Percentiles rank a stretch among this genome's conserved stretches.
Evolutionary conservation across 2,113 vertebrate genomes (phyloP).

Genomic region (Elephas maximus): DNA sequence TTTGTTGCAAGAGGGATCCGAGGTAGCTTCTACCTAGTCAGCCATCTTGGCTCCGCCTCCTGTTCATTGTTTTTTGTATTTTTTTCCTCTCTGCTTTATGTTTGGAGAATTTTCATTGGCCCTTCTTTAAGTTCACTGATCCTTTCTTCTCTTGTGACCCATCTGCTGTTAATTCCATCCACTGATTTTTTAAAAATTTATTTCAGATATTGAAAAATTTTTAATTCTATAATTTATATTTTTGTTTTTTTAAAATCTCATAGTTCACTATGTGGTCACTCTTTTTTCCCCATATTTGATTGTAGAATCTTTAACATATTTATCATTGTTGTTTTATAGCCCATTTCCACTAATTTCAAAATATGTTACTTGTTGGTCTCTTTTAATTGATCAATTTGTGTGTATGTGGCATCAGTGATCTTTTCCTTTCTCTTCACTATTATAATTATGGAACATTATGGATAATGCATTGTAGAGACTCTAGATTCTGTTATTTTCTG

Average conservation of each 20-base stretch:
- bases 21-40: too few relatives aligned
- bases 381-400: not conserved
- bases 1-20: too few relatives aligned
- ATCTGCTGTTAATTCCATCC: not conserved
- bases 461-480: not conserved
- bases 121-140: too few relatives aligned
- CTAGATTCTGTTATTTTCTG: not conserved
- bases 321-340: slow-evolving; percentile 29
- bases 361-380: not conserved
- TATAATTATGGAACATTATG: not conserved
- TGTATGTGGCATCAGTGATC: not conserved
- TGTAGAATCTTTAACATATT: slow-evolving; percentile 6
- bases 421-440: slow-evolving; percentile 3
- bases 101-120: too few relatives aligned
- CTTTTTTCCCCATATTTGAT: not conserved
- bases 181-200: not conserved
- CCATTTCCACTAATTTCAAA: not conserved
- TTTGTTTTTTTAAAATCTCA: not conserved
- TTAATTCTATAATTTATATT: not conserved
- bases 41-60: too few relatives aligned
- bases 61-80: not conserved
- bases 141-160: not conserved
- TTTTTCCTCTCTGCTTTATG: not conserved
- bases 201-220: not conserved
- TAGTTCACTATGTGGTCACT: not conserved